Percentiles rank a stretch among this genome's conserved stretches.
Evolutionary conservation across 2,888 invertebrate species (phyloP).

Genomic region (Fabriciana adippe): DNA sequence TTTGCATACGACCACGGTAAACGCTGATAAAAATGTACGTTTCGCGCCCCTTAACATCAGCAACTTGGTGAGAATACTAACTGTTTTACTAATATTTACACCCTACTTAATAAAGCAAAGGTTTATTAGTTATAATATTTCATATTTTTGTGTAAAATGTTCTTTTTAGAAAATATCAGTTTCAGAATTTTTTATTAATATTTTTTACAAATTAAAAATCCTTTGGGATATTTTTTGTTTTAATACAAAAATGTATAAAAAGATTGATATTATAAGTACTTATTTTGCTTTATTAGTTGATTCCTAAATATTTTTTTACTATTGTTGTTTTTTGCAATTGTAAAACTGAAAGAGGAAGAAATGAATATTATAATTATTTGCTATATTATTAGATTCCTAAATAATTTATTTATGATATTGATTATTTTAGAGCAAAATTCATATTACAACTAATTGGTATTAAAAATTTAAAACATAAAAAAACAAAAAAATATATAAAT

Average conservation of each 20-base stretch:
- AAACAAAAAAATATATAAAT: conserved; percentile 36
- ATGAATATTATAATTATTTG: too few species aligned
- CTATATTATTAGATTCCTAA: too few species aligned
- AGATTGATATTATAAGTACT: too few species aligned
- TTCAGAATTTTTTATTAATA: background rate
- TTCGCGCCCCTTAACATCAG: conserved; percentile 62
- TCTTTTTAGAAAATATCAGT: background rate
- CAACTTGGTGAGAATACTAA: conserved; percentile 79
- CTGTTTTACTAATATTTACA: conserved; percentile 63
- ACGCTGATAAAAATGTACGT: conserved; percentile 71
- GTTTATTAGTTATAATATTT: background rate
- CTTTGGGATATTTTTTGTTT: too few species aligned
- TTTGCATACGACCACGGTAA: conserved; percentile 72
- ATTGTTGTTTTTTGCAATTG: too few species aligned
- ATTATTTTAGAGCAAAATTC: too few species aligned
- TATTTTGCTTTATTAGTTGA: too few species aligned
- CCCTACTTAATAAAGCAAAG: conserved; percentile 47
- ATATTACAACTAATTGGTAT: background rate
- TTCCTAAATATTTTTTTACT: too few species aligned
- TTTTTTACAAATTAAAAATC: too few species aligned
- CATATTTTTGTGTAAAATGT: conserved; percentile 1
- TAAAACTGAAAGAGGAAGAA: too few species aligned
- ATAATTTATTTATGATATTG: too few species aligned
- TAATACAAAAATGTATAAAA: too few species aligned
- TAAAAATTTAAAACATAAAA: background rate